These are phyloP conservation scores for Drosophila bocqueti DNA, from an alignment of 1,140 invertebrate species.

Conservation along the genomic window DNA sequence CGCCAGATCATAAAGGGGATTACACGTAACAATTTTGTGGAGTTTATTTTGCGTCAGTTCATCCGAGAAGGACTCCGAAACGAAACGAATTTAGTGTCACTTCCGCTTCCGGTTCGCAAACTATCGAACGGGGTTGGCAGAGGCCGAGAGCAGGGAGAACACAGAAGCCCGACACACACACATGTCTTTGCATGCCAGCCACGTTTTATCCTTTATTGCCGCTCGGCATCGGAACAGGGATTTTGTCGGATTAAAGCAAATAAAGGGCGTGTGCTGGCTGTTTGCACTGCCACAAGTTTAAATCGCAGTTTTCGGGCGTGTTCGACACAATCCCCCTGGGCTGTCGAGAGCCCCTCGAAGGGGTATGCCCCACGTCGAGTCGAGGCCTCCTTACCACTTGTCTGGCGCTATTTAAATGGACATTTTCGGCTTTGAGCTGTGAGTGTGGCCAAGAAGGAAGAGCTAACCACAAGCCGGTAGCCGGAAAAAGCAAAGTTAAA, in stretches of 20 bases:
- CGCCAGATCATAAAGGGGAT: constrained; percentile 80
- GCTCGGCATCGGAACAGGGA: constrained; percentile 78
- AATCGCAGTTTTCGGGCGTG: constrained; percentile 43
- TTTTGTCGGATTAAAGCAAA: constrained; percentile 82
- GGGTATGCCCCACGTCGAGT: constrained; percentile 36
- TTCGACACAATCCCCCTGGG: constrained; percentile 13
- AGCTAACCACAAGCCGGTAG: constrained; percentile 58
- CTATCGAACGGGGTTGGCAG: constrained; percentile 51
- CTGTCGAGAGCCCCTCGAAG: neutral
- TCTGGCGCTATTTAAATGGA: constrained; percentile 38
- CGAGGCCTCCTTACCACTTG: constrained; percentile 7
- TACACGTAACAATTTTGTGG: constrained; percentile 78
- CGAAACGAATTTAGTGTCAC: constrained; percentile 82
- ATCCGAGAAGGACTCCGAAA: constrained; percentile 53
- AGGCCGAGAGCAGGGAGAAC: neutral
- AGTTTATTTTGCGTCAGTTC: constrained; percentile 61
- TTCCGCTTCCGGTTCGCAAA: constrained; percentile 79
- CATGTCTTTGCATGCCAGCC: constrained; percentile 70
- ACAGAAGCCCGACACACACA: neutral
- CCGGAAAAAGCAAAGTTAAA: constrained; percentile 17
- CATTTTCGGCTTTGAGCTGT: constrained; percentile 44
- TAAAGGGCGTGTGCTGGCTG: constrained; percentile 76
- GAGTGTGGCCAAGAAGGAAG: constrained; percentile 11
- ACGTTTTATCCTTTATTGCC: constrained; percentile 83
- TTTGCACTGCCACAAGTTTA: constrained; percentile 77